Base-by-base conservation (phyloP, 2,113 vertebrate species). In the Callocephalon fimbriatum region DNA sequence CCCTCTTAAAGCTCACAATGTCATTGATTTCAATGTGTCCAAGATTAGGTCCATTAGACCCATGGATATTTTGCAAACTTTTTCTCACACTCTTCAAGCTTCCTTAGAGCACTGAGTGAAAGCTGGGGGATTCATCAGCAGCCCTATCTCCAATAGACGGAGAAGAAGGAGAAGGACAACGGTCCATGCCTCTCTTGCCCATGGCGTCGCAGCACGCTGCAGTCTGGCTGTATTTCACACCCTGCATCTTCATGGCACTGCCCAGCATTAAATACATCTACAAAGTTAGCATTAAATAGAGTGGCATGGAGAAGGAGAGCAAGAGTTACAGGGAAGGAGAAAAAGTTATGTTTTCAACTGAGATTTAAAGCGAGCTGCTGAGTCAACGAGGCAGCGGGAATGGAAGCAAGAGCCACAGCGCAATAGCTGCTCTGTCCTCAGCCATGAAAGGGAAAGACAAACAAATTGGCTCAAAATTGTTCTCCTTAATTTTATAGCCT, bases 351-450 rank as follows among this genome's bases (percentile, higher is more conserved):
- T 19, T 91, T 86, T 61, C 50, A 77, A 65, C 61, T 15, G 75
- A 85, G 93, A 73, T 66, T 70, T 74, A 65, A 74, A 82, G 70
- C 0, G 2, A 93, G 59, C 48, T 45, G 78, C 65, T 65, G 79
- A 81, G 84, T 75, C 86, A 61, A 90, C 37, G 92, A 92, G 56
- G 86, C 74, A 68, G 78, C 59, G 38, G 50, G 70, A 93, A 68
- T 1, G 11, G 45, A 86, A 73, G 42, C 47, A 45, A 88, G 48
- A 56, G n/a, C 42, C 0, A 2, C 5, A 3, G 74, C 15, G 70
- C 78, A 65, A 72, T 7, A 88, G 50, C 70, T 35, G 31, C 74
- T 87, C 85, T 15, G 38, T 45, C 87, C 81, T 68, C 93, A 88
- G 82, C 79, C 79, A 65, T 4, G 38, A 70, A 81, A 72, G 31